Conservation (phyloP, 2,797 vertebrate species). For the Takifugu ocellatus region DNA sequence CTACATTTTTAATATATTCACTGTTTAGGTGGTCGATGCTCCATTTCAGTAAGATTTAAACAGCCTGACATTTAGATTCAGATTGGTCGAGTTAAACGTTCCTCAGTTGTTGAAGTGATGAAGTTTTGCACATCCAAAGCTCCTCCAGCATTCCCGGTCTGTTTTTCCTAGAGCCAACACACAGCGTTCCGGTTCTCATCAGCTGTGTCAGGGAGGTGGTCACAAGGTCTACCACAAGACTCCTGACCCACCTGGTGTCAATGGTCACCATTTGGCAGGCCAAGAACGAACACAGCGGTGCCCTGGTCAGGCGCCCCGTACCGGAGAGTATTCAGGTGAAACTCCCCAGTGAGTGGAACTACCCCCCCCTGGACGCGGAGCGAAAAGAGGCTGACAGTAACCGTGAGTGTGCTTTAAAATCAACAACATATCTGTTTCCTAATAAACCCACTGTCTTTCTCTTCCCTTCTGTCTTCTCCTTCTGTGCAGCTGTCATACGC, state of each 20-base stretch:
- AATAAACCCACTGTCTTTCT: too few relatives aligned
- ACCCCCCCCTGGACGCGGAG: conserved; percentile 67
- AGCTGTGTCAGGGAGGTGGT: conserved; percentile 77
- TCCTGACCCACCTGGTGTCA: conserved; percentile 79
- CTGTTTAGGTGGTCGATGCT: too few relatives aligned
- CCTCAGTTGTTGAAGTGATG: too few relatives aligned
- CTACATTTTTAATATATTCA: too few relatives aligned
- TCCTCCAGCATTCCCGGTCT: conserved; percentile 1
- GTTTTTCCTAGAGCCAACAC: conserved; percentile 52
- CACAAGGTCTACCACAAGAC: conserved; percentile 73
- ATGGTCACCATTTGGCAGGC: conserved; percentile 77
- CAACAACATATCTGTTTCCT: not conserved
- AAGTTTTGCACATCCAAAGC: too few relatives aligned
- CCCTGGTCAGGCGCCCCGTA: conserved; percentile 63
- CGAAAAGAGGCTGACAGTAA: conserved; percentile 70
- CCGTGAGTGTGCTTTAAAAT: conserved; percentile 67
- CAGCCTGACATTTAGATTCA: not conserved
- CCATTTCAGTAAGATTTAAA: too few relatives aligned
- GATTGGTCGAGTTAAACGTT: not conserved
- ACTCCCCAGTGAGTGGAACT: conserved; percentile 90
- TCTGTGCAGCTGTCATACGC: conserved; percentile 74
- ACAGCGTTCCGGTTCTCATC: conserved; percentile 71
- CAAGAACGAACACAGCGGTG: conserved; percentile 64
- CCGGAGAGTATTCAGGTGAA: conserved; percentile 81
- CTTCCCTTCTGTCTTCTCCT: not conserved